A percentile compares a stretch with the other conserved stretches of the same genome.
Conservation (phyloP, 2,888 invertebrate genomes). For the Quadriops clusia region DNA sequence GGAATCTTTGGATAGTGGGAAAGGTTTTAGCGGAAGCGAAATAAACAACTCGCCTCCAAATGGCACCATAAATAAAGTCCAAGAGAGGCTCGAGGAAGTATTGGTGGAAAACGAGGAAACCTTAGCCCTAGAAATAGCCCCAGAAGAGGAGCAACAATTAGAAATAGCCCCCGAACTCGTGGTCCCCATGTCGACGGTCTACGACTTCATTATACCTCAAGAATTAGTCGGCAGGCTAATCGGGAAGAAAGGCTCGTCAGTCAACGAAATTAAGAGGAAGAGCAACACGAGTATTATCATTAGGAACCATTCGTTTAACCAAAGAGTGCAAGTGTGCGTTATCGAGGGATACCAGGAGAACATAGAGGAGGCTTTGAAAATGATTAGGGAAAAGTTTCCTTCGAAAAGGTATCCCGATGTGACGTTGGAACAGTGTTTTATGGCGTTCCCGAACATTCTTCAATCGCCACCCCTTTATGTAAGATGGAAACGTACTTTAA, state of each 20-base stretch:
- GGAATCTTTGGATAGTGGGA: constrained; percentile 76
- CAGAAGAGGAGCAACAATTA: constrained; percentile 21
- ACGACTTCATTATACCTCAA: constrained; percentile 66
- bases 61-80: constrained; percentile 32
- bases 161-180: constrained; percentile 20
- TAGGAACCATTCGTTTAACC: constrained; percentile 62
- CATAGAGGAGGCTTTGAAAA: constrained; percentile 68
- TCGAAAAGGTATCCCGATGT: constrained; percentile 67
- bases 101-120: no score
- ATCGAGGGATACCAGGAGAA: constrained; percentile 67
- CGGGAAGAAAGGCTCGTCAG: constrained; percentile 69
- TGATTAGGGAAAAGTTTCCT: constrained; percentile 80
- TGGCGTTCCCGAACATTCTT: not conserved
- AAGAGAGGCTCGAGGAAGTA: no score
- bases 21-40: constrained; percentile 54
- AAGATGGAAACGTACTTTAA: constrained; percentile 16
- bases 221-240: constrained; percentile 75
- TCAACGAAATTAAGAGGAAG: constrained; percentile 67
- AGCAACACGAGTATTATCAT: constrained; percentile 70
- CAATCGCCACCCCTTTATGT: not conserved
- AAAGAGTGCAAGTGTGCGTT: constrained; percentile 69
- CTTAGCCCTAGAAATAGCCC: no score
- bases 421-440: constrained; percentile 48
- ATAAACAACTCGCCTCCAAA: constrained; percentile 56
- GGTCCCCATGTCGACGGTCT: constrained; percentile 37